phyloP scores from a whole-genome alignment of 1,140 invertebrate genomes.

The Calephelis virginiensis region DNA sequence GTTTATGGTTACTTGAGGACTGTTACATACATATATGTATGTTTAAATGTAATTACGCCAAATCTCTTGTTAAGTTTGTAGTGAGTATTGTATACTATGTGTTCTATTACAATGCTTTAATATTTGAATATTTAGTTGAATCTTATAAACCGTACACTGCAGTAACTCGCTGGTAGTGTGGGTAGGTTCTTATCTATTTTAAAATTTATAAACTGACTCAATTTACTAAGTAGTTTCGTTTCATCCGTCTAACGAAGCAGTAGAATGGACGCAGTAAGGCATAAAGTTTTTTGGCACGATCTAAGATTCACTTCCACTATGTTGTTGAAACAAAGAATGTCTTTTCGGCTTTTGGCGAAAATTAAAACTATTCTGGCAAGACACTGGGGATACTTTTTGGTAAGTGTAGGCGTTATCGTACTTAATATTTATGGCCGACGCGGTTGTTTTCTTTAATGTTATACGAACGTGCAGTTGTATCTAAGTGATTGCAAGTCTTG shows the following conservation, averaged over 20 bases:
- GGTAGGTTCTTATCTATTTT: conserved; percentile 17
- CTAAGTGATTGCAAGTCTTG: conserved; percentile 10
- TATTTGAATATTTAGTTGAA: too few species aligned
- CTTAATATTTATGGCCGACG: conserved; percentile 33
- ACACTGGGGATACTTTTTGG: conserved; percentile 36
- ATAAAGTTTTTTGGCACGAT: conserved; percentile 48
- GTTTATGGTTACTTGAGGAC: too few species aligned
- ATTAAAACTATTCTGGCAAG: conserved; percentile 46
- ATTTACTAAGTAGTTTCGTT: conserved; percentile 28
- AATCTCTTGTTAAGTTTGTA: too few species aligned
- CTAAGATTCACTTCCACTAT: conserved; percentile 28
- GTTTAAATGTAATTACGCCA: too few species aligned
- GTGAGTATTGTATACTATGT: too few species aligned
- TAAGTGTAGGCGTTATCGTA: conserved; percentile 30
- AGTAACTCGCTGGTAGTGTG: neutral
- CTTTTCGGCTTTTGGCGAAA: conserved; percentile 36
- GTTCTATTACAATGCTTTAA: too few species aligned
- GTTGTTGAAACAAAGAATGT: conserved; percentile 42
- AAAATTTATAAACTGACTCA: conserved; percentile 24
- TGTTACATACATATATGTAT: too few species aligned
- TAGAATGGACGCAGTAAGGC: conserved; percentile 31
- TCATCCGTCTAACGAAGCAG: conserved; percentile 23
- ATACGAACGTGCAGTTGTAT: conserved; percentile 1
- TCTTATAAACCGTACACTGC: neutral
- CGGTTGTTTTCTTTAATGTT: conserved; percentile 15